Evolutionary conservation across 2,888 invertebrate species (phyloP), one percentile per base, ranked within the genome.

Genomic region (Blastobasis lacticolella): DNA sequence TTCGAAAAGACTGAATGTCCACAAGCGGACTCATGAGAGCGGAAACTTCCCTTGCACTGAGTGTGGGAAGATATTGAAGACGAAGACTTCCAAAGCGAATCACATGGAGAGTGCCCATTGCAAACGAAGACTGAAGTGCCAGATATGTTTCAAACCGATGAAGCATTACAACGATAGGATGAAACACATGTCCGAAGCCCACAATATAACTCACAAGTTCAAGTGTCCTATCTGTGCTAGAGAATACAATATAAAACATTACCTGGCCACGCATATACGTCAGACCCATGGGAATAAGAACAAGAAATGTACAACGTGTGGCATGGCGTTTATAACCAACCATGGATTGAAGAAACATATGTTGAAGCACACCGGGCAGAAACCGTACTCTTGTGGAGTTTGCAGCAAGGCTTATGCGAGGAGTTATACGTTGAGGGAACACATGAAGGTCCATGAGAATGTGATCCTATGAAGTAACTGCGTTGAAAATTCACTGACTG

Each of bases 291-390:
- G 79, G 0, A 74, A 72, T 66, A 89, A 73, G 63, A 87, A 76
- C 67, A 89, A 78, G 62, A 89, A 75, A 61, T 90, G 90, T 55
- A 48, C 62, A 0, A 78, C 86, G 9, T 90, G 90, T 58, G 76
- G 76, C 0, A 88, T 87, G 73, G 86, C 84, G 23, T 90, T 89
- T 60, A 82, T 81, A 49, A 81, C 82, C 0, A 88, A 87, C 49
- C 81, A 87, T 55, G 82, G 82, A 4, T 64, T 89, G 42, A 88
- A 86, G 49, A 83, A 83, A 45, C 89, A 89, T 53, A 82, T 85
- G 81, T 61, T 79, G 23, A 83, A 79, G 49, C 89, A 89, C 55
- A 73, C 75, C 0, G 84, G 81, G 0, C 64, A 75, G 2, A 86
- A 84, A 52, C 80, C 82, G 1, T 85, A 67, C 54, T 63, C 71